Conservation (phyloP, 2,888 invertebrate species). For the Mesoligia furuncula region DNA sequence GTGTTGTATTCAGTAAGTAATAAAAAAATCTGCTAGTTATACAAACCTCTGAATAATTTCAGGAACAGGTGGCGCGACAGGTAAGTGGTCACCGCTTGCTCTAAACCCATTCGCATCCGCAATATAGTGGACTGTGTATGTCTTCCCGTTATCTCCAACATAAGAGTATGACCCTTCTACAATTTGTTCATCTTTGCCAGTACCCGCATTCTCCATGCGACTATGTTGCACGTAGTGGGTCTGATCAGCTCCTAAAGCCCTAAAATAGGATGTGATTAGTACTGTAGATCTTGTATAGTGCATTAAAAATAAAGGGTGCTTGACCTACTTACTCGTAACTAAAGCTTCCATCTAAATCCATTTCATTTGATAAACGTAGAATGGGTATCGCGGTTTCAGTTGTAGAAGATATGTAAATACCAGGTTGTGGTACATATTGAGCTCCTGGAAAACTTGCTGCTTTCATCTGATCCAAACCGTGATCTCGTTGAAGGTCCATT, state of each 20-base stretch:
- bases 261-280: slow-evolving; percentile 65
- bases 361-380: slow-evolving; percentile 88
- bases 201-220: slow-evolving; percentile 90
- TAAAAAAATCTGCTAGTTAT: neutral
- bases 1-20: neutral
- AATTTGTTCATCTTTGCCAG: slow-evolving; percentile 91
- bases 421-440: slow-evolving; percentile 79
- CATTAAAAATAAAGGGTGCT: neutral
- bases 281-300: neutral
- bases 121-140: slow-evolving; percentile 92
- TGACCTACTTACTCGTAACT: slow-evolving; percentile 87
- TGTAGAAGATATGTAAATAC: slow-evolving; percentile 81
- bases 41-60: slow-evolving; percentile 91
- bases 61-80: slow-evolving; percentile 94
- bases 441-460: slow-evolving; percentile 75
- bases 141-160: slow-evolving; percentile 91
- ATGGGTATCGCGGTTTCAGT: slow-evolving; percentile 89
- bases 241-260: slow-evolving; percentile 89
- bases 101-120: slow-evolving; percentile 95
- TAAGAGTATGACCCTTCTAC: slow-evolving; percentile 92
- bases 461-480: slow-evolving; percentile 78
- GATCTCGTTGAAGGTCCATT: slow-evolving; percentile 77
- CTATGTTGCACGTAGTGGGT: slow-evolving; percentile 90
- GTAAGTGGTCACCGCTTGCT: slow-evolving; percentile 94
- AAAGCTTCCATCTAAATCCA: slow-evolving; percentile 90